Evolutionary conservation across 35 echinoderm and acorn worm species (phyloP).

Genomic region (Lytechinus variegatus): DNA sequence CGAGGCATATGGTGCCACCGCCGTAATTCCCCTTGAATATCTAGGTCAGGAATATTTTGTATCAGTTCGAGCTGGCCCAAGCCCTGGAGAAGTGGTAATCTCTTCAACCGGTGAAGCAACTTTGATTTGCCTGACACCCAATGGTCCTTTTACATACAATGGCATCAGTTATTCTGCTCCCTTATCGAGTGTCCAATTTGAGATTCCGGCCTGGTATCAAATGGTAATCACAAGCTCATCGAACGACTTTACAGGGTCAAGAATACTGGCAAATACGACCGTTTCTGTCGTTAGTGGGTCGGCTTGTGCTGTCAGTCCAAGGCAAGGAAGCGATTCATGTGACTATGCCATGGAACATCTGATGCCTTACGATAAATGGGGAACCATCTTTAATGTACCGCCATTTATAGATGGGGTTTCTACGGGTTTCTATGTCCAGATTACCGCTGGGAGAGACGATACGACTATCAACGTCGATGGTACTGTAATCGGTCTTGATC

Average conservation of each 20-base stretch:
- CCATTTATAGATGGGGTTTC: neutral
- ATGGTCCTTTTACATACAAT: neutral
- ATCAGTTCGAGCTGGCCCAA: neutral
- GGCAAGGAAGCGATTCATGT: neutral
- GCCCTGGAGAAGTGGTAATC: neutral
- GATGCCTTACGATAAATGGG: constrained; percentile 28
- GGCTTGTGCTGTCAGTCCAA: constrained; percentile 23
- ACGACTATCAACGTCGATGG: constrained; percentile 29
- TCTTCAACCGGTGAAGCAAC: constrained; percentile 3
- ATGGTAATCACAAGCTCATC: constrained; percentile 24
- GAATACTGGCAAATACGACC: constrained; percentile 19
- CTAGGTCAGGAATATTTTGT: constrained; percentile 32
- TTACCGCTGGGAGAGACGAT: constrained; percentile 17
- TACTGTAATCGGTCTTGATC: neutral
- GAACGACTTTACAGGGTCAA: constrained; percentile 34
- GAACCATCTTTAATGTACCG: neutral
- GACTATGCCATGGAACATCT: constrained; percentile 37
- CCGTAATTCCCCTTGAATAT: neutral
- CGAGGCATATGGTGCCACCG: neutral
- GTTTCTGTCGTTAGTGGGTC: neutral
- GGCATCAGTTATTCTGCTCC: neutral
- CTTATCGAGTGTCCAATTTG: neutral
- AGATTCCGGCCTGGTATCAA: constrained; percentile 14
- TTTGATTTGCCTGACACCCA: neutral
- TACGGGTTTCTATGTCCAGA: constrained; percentile 14